phyloP scores from a whole-genome alignment of 2,888 invertebrate species.

The Eristalis pertinax region DNA sequence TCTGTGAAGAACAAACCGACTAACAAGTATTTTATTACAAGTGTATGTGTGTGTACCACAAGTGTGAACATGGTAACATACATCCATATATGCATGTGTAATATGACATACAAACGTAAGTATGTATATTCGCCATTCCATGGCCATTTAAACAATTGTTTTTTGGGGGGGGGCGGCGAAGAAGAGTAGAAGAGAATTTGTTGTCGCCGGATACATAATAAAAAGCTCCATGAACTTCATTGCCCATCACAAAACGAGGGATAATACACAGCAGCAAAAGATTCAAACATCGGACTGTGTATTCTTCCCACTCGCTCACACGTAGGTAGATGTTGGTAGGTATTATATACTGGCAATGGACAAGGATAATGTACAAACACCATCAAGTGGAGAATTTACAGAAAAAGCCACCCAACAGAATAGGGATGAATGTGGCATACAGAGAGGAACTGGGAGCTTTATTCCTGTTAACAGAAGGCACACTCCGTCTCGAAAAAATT shows the following conservation, averaged over 20 bases:
- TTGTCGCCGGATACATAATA: conserved; percentile 68
- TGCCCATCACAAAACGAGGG: conserved; percentile 56
- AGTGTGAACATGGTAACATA: conserved; percentile 50
- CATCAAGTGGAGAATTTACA: conserved; percentile 31
- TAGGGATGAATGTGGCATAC: conserved; percentile 43
- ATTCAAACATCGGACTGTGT: conserved; percentile 4
- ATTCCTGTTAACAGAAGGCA: conserved; percentile 23
- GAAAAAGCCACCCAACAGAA: conserved; percentile 17
- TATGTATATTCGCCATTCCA: background rate
- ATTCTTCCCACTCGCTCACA: background rate
- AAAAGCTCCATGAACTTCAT: conserved; percentile 69
- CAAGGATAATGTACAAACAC: conserved; percentile 49
- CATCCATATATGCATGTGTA: conserved; percentile 35
- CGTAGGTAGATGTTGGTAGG: conserved; percentile 19
- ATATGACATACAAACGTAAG: conserved; percentile 11
- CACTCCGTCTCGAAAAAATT: no score
- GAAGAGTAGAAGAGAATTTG: conserved; percentile 32
- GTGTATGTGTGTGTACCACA: background rate
- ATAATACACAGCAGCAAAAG: conserved; percentile 58
- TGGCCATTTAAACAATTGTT: conserved; percentile 42
- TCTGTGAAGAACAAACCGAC: conserved; percentile 72
- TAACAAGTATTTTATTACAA: conserved; percentile 68
- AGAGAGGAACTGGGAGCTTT: conserved; percentile 48
- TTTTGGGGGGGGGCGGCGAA: conserved; percentile 24
- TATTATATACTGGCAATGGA: conserved; percentile 55